Conservation (phyloP, 2,113 vertebrate species). For the Loxodonta africana region DNA sequence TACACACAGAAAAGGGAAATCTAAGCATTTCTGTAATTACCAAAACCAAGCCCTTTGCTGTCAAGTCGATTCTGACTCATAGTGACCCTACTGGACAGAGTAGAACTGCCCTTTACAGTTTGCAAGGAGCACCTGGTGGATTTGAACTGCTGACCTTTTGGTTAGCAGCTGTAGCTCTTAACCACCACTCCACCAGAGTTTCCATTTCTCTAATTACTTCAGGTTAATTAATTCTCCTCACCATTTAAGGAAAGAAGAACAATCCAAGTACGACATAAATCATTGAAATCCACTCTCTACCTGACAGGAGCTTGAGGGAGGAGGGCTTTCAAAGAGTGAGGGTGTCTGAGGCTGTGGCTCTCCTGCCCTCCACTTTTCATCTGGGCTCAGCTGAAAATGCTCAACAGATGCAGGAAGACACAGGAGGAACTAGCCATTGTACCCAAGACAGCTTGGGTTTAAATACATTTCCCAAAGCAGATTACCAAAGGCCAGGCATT, state of each 20-base stretch:
- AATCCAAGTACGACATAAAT: not conserved
- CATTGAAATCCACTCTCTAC: not conserved
- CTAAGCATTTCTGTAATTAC: slow-evolving; percentile 63
- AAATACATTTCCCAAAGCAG: not conserved
- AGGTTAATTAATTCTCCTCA: slow-evolving; percentile 61
- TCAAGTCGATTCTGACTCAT: no score
- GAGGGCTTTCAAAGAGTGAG: accelerated
- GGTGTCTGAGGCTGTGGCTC: accelerated
- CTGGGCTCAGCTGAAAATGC: not conserved
- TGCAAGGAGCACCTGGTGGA: no score
- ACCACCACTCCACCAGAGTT: no score
- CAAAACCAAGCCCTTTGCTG: no score
- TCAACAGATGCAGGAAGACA: not conserved
- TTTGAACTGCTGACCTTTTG: no score
- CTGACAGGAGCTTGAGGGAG: not conserved
- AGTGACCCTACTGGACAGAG: no score
- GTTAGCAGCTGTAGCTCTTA: no score
- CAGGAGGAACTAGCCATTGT: not conserved
- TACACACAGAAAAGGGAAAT: slow-evolving; percentile 23
- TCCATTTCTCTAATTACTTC: slow-evolving; percentile 54
- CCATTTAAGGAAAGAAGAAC: not conserved
- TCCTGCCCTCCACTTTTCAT: not conserved
- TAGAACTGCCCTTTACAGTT: no score
- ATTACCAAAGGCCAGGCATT: not conserved
- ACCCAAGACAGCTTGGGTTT: accelerated